These are phyloP conservation scores for Drosophila ezoana DNA, from an alignment of 2,888 invertebrate genomes.

Conservation along the genomic window DNA sequence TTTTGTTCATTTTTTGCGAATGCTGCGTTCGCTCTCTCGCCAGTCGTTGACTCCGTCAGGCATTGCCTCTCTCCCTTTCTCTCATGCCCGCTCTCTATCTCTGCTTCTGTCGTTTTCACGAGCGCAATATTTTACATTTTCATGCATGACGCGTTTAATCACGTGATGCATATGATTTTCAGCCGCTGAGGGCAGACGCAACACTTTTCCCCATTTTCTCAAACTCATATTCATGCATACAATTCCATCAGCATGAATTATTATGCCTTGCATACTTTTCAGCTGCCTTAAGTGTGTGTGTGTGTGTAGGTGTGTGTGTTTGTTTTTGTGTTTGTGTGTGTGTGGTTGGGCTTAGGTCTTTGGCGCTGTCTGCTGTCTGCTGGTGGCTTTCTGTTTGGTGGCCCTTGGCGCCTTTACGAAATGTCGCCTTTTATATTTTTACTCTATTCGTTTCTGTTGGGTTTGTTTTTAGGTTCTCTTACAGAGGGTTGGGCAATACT, in stretches of 20 bases:
- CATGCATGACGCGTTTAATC: conserved; percentile 84
- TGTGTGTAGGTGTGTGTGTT: conserved; percentile 18
- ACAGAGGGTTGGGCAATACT: conserved; percentile 17
- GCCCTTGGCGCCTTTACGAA: conserved; percentile 66
- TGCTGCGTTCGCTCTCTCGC: conserved; percentile 8
- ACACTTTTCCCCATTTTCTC: conserved; percentile 20
- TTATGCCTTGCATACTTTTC: conserved; percentile 78
- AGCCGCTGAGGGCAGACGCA: conserved; percentile 53
- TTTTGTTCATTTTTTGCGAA: conserved; percentile 3
- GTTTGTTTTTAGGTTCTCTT: conserved; percentile 30
- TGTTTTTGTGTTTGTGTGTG: conserved; percentile 16
- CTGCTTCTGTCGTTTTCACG: conserved; percentile 22
- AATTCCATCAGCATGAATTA: conserved; percentile 81
- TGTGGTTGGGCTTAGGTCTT: conserved; percentile 62
- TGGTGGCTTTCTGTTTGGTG: conserved; percentile 53
- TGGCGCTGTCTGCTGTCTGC: conserved; percentile 64
- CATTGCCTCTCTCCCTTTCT: conserved; percentile 2
- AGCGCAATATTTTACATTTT: conserved; percentile 78
- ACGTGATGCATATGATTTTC: conserved; percentile 83
- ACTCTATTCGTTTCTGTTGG: conserved; percentile 41
- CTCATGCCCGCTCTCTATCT: neutral
- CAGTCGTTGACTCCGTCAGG: conserved; percentile 52
- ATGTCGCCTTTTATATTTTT: conserved; percentile 73
- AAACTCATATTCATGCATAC: conserved; percentile 61
- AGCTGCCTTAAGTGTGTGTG: conserved; percentile 19